Conservation (phyloP, 2,113 vertebrate genomes). For the Stomatorhinus ivindoensis region DNA sequence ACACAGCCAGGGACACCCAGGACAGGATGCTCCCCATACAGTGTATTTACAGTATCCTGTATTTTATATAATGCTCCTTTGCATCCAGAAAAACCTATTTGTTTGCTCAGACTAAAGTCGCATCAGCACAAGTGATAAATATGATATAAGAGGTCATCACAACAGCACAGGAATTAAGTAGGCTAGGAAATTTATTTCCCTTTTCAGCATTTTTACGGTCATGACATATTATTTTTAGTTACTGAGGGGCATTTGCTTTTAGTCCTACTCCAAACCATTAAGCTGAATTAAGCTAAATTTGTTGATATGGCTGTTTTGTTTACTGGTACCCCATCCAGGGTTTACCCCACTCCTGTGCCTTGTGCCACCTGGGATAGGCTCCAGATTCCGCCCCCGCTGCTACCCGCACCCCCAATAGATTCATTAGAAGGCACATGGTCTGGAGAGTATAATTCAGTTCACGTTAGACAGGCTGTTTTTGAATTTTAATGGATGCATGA, state of each 20-base stretch:
- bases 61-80: background rate
- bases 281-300: background rate
- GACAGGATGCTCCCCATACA: background rate
- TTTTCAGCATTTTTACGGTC: background rate
- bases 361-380: background rate
- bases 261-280: background rate
- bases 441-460: background rate
- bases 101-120: background rate
- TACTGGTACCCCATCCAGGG: background rate
- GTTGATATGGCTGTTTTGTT: background rate
- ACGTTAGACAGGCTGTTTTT: background rate
- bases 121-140: background rate
- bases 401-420: background rate
- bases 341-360: background rate
- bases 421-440: background rate
- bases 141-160: background rate
- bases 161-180: background rate
- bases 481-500: background rate
- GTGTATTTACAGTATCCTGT: background rate
- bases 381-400: background rate
- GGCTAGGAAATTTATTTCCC: background rate
- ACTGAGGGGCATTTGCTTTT: background rate
- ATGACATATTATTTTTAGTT: background rate
- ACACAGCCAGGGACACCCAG: background rate
- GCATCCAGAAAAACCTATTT: background rate